Evolutionary conservation across 2,888 invertebrate genomes (phyloP), one percentile per base, ranked within the genome.

Genomic region (Drosophila mulleri): DNA sequence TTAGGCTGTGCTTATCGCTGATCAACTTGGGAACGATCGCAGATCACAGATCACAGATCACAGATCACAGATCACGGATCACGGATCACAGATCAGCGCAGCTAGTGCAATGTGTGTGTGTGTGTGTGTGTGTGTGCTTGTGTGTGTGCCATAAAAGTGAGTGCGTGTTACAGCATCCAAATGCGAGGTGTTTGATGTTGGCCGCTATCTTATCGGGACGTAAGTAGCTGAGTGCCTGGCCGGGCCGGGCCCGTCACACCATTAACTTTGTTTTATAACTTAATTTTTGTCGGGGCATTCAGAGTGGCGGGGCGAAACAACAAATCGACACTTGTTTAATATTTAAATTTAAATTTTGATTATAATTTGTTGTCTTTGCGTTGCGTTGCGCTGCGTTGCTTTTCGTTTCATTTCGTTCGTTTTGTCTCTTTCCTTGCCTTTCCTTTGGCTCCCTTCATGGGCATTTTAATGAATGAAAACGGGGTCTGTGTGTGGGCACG

Each of bases 261-360:
- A 85, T 88, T 88, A 85, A 81, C 75, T 79, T 79, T 83, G 72
- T 81, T 85, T 88, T 88, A 85, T 88, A 88, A 85, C 84, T 88
- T 83, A 81, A 88, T 85, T 88, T 76, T 58, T 50, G 18, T 42
- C 29, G 56, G 44, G 14, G 42, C 57, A 44, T 35, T 32, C 16
- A 18, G 32, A 29, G 39, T 48, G 54, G 54, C 50, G 32, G 42
- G 54, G 60, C 44, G 37, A 26, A 9, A 39, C 53, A 41, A 65
- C 72, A 80, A 82, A 86, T 83, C 82, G 88, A 86, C 83, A 83
- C 83, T 88, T 86, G 75, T 88, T 75, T 83, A 75, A 82, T 86
- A 83, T 88, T 85, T 68, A 78, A 88, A 88, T 74, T 72, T 72
- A 58, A 74, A 64, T 87, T 72, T 67, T 59, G 70, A 76, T 72